phyloP scores from a whole-genome alignment of 1,140 invertebrate species.

The Panonychus citri region DNA sequence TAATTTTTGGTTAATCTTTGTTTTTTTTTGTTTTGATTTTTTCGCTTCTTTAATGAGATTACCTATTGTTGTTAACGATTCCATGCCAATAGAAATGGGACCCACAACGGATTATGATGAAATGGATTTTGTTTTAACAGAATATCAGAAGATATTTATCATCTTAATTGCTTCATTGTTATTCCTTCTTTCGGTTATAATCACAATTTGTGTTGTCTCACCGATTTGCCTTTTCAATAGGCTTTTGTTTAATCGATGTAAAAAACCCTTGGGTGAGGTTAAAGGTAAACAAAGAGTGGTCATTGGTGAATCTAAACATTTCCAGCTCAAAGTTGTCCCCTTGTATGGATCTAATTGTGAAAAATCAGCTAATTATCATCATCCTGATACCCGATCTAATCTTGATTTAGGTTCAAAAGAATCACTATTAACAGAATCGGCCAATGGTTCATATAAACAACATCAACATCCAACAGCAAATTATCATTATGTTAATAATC shows the following conservation, averaged over 20 bases:
- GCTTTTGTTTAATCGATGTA: constrained; percentile 14
- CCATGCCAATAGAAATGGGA: too few species aligned
- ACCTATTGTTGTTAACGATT: too few species aligned
- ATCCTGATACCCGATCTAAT: background rate
- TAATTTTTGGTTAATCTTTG: too few species aligned
- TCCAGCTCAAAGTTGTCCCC: constrained; percentile 10
- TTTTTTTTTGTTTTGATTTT: too few species aligned
- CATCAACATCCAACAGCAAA: background rate
- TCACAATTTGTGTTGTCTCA: constrained; percentile 25
- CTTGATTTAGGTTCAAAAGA: background rate
- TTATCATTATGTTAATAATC: background rate
- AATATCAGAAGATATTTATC: constrained; percentile 25
- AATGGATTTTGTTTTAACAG: constrained; percentile 19
- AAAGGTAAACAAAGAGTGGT: background rate
- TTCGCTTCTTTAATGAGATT: too few species aligned
- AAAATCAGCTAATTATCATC: background rate
- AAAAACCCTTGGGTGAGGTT: background rate
- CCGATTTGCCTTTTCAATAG: constrained; percentile 26
- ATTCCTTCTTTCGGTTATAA: constrained; percentile 20
- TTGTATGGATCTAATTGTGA: background rate
- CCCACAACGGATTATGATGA: too few species aligned
- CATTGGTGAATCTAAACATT: constrained; percentile 9
- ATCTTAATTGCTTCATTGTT: constrained; percentile 19
- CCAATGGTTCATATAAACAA: background rate
- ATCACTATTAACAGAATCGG: background rate